Evolutionary conservation across 2,113 vertebrate genomes (phyloP), one percentile per base, ranked within the genome.

Genomic region (Ceratotherium simum): DNA sequence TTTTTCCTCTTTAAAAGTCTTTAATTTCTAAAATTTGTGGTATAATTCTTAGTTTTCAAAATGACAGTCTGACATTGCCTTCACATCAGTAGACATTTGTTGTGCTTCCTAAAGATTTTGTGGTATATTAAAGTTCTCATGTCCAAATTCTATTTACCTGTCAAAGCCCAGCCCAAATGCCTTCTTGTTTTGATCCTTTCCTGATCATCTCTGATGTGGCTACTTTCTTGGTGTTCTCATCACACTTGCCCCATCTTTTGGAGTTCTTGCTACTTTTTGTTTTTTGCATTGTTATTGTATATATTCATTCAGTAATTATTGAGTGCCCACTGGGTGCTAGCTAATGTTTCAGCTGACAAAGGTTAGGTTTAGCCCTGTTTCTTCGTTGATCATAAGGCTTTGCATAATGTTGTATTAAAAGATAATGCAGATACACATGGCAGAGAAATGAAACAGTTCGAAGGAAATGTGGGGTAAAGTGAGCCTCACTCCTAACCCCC

Each of bases 21-120:
- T 92, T 81, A 70, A 58, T 86, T 82, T 89, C 69, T 84, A 65
- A 96, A 75, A 27, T 46, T 46, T 82, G 83, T 60, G 62, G 48
- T 70, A 13, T 11, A 64, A 39, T 80, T 97, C 83, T 83, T 91
- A 72, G 42, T 92, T 78, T 97, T 89, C 39, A 85, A 25, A 90
- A 91, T 39, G 48, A 85, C 25, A 90, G 81, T 6, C 69, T 64
- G 56, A 14, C 18, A 0, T 14, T 91, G 62, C 54, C 23, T 81
- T 76, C 29, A 33, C 29, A 9, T 86, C 6, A 39, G 1, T 56
- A 82, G 64, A 31, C 33, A 25, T 67, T 60, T 78, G 31, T 54
- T 75, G 51, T 84, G n/a, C n/a, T 93, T 75, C 36, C 33, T 83
- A 42, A 62, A 20, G 88, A 46, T 48, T 93, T 79, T 85, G 51